Percentiles rank a stretch among this genome's conserved stretches.
Conservation (phyloP, 2,113 vertebrate species). For the Pteropus alecto region DNA sequence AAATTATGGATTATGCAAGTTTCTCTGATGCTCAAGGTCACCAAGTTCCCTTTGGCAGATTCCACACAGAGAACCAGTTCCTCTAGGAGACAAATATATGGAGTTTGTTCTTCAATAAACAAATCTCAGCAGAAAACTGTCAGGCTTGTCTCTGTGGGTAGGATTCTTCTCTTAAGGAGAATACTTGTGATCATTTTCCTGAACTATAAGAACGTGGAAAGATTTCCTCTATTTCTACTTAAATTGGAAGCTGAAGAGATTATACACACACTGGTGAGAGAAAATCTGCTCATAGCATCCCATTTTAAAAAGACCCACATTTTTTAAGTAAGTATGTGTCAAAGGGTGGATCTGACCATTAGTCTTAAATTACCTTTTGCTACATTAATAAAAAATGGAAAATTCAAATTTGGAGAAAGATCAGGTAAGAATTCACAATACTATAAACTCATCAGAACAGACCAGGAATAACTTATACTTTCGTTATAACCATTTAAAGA, state of each 20-base stretch:
- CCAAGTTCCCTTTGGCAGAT: background rate
- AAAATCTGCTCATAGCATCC: background rate
- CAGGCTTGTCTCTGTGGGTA: background rate
- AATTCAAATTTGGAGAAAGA: background rate
- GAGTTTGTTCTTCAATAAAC: constrained; percentile 46
- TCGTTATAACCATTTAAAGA: background rate
- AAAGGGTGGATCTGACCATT: background rate
- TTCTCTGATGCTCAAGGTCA: background rate
- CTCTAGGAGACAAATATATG: background rate
- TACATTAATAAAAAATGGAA: background rate
- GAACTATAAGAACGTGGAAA: background rate
- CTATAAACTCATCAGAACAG: background rate
- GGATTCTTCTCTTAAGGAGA: background rate
- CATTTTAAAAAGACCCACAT: background rate
- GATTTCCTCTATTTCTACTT: background rate
- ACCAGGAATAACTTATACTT: background rate
- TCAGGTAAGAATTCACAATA: background rate
- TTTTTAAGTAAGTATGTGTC: background rate
- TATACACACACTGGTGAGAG: background rate
- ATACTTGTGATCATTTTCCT: background rate
- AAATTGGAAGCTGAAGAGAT: background rate
- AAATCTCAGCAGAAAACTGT: background rate
- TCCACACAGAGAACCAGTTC: background rate
- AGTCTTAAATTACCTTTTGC: background rate
- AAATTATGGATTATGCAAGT: background rate